Percentiles rank a stretch among this genome's conserved stretches.
phyloP scores from a whole-genome alignment of 2,113 vertebrate genomes.

The Australoheros scitulus region DNA sequence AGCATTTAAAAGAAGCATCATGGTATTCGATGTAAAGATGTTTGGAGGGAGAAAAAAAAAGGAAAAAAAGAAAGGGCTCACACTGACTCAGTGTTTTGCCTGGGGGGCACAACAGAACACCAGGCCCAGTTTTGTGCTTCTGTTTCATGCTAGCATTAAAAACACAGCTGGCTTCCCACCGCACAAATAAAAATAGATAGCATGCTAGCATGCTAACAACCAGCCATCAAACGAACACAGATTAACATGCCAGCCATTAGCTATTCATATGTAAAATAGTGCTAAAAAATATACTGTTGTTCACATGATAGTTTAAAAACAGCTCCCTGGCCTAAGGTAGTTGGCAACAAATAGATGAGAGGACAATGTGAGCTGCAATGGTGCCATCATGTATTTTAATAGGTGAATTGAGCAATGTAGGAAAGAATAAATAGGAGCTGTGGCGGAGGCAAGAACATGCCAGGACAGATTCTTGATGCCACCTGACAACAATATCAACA shows the following conservation, averaged over 20 bases:
- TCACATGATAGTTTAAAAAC: slow-evolving; percentile 34
- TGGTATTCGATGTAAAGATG: slow-evolving; percentile 44
- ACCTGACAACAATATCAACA: not conserved
- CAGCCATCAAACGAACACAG: slow-evolving; percentile 12
- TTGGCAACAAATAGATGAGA: slow-evolving; percentile 37
- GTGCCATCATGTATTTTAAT: slow-evolving; percentile 3
- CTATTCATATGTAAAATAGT: slow-evolving; percentile 24
- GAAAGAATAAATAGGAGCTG: not conserved
- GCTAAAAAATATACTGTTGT: slow-evolving; percentile 54
- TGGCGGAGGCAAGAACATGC: not conserved
- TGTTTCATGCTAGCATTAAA: slow-evolving; percentile 56
- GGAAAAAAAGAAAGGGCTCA: slow-evolving; percentile 22
- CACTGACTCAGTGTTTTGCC: slow-evolving; percentile 60
- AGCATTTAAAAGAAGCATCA: slow-evolving; percentile 7
- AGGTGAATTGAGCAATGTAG: not conserved
- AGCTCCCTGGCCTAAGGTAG: slow-evolving; percentile 36
- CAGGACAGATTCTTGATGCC: not conserved
- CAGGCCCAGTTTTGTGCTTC: slow-evolving; percentile 45
- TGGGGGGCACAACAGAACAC: slow-evolving; percentile 48
- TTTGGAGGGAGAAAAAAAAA: slow-evolving; percentile 31
- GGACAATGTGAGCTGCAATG: slow-evolving; percentile 29
- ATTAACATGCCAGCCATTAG: slow-evolving; percentile 42
- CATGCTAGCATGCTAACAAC: slow-evolving; percentile 39
- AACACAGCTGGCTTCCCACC: slow-evolving; percentile 43
- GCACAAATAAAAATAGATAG: slow-evolving; percentile 48